Evolutionary conservation across 2,888 invertebrate genomes (phyloP).

Genomic region (Pollenia angustigena): DNA sequence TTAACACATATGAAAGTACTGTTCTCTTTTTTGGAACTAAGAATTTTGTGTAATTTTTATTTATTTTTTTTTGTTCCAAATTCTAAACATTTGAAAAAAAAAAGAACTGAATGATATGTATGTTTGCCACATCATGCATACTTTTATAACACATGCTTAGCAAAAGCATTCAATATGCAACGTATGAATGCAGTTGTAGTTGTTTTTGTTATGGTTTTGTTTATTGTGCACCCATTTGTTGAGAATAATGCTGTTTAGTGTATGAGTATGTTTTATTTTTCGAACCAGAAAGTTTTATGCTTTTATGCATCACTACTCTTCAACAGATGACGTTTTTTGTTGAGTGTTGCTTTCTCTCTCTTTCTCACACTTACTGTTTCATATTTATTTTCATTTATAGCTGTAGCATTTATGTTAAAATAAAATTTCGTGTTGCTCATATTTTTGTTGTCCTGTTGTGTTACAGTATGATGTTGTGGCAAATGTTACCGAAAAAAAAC

Average conservation of each 20-base stretch:
- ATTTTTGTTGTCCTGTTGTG: background rate
- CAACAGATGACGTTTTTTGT: constrained; percentile 54
- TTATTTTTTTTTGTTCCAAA: background rate
- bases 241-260: constrained; percentile 29
- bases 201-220: constrained; percentile 11
- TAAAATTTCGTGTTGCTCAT: background rate
- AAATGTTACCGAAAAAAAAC: constrained; percentile 26
- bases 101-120: constrained; percentile 22
- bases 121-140: constrained; percentile 56
- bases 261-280: background rate
- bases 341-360: background rate
- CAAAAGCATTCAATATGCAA: constrained; percentile 36
- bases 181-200: constrained; percentile 13
- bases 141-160: constrained; percentile 57
- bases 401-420: background rate
- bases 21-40: background rate
- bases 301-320: constrained; percentile 55
- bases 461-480: constrained; percentile 48
- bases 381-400: constrained; percentile 25
- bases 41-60: background rate
- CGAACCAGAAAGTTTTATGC: constrained; percentile 48
- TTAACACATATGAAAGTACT: background rate
- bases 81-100: constrained; percentile 23
- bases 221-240: constrained; percentile 43
- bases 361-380: background rate